Percentiles rank a stretch among this genome's conserved stretches.
These are phyloP conservation scores for Sturnus vulgaris DNA, from an alignment of 2,113 vertebrate genomes.

Conservation along the genomic window DNA sequence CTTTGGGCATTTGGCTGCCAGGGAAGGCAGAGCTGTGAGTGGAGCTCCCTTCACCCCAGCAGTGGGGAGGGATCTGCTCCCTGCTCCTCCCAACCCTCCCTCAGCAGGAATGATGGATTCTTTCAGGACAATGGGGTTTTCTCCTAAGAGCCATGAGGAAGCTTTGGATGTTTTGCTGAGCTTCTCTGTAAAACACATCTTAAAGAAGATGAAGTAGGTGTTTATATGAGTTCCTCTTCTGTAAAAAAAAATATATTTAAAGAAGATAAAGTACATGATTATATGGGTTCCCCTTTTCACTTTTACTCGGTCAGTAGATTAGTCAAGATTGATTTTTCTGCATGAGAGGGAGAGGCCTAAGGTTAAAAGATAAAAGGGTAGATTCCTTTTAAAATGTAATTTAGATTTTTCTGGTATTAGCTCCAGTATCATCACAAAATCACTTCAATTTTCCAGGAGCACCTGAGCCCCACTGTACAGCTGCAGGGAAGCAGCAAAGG, in stretches of 20 bases:
- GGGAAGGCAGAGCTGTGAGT: rapidly evolving
- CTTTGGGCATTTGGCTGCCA: rapidly evolving
- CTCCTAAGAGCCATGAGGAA: background rate
- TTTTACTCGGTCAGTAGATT: conserved; percentile 71
- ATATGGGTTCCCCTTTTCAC: conserved; percentile 34
- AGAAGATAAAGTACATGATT: conserved; percentile 55
- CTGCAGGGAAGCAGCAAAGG: background rate
- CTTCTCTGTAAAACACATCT: conserved; percentile 18
- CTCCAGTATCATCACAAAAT: conserved; percentile 60
- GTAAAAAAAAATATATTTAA: conserved; percentile 14
- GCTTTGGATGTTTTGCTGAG: background rate
- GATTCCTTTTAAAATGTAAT: conserved; percentile 72
- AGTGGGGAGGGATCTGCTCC: no score
- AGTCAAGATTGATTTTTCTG: conserved; percentile 77
- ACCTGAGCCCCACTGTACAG: conserved; percentile 39
- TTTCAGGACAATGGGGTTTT: background rate
- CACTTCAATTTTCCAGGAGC: conserved; percentile 46
- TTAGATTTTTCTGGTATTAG: conserved; percentile 64
- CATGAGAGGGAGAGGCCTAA: conserved; percentile 67
- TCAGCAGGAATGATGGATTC: background rate
- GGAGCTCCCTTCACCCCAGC: background rate
- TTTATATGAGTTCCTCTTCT: conserved; percentile 27
- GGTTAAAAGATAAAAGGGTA: conserved; percentile 77
- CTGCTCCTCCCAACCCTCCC: background rate
- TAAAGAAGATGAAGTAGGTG: conserved; percentile 50